Conservation (phyloP, 2,113 vertebrate species). For the Corapipo altera region DNA sequence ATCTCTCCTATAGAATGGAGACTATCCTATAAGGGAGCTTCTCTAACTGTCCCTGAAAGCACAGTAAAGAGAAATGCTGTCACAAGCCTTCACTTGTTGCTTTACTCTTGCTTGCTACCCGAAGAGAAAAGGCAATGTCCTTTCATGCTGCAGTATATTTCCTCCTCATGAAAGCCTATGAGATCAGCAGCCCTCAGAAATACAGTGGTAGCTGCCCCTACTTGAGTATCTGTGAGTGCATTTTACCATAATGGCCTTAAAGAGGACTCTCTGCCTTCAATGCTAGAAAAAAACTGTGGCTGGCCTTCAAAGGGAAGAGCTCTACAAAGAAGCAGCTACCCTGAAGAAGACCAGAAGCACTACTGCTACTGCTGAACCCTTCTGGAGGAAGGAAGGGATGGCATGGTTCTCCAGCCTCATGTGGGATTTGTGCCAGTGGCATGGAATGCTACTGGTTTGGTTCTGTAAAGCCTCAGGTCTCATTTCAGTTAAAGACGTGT, state of each 20-base stretch:
- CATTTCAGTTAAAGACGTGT: not conserved
- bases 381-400: not conserved
- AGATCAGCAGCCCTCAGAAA: not conserved
- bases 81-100: not conserved
- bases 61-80: not conserved
- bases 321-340: not conserved
- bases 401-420: not conserved
- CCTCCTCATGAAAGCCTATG: not conserved
- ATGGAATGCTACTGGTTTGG: rapidly evolving
- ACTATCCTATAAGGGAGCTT: not conserved
- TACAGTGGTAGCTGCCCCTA: not conserved
- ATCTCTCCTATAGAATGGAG: not conserved
- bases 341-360: not conserved
- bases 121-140: not conserved
- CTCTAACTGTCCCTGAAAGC: not conserved
- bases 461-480: constrained; percentile 3
- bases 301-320: not conserved
- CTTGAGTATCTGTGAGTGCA: not conserved
- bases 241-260: not conserved
- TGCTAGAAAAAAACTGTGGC: not conserved
- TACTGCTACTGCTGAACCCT: not conserved
- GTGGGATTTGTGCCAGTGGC: not conserved
- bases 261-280: not conserved
- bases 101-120: not conserved
- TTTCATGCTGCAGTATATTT: not conserved